phyloP scores from a whole-genome alignment of 2,113 vertebrate genomes.

The human (Homo sapiens) region DNA sequence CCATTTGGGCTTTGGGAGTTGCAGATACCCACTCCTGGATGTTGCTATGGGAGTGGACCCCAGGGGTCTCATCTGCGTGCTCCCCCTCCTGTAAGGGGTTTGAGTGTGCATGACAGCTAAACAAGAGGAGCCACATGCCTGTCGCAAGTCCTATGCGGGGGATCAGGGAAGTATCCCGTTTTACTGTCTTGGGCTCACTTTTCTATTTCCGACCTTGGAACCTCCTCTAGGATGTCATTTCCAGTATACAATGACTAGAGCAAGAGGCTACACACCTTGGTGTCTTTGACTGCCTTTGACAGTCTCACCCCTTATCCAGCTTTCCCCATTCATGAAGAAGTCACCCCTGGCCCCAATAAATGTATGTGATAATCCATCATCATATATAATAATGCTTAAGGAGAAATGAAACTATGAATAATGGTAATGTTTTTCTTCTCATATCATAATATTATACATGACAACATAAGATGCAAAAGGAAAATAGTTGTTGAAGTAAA shows the following conservation, averaged over 20 bases:
- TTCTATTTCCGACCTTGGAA: not conserved
- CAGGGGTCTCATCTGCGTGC: too few species aligned
- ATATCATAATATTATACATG: not conserved
- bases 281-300: not conserved
- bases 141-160: too few species aligned
- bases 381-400: not conserved
- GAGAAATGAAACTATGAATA: not conserved
- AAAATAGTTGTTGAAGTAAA: not conserved
- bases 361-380: not conserved
- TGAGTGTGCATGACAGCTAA: too few species aligned
- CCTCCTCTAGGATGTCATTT: not conserved
- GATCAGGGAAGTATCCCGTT: too few species aligned
- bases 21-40: too few species aligned
- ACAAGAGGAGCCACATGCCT: too few species aligned
- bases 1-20: too few species aligned
- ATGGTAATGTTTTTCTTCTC: not conserved
- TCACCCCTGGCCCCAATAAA: not conserved
- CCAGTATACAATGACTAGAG: not conserved
- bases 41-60: too few species aligned
- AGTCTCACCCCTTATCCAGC: not conserved
- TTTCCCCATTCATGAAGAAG: not conserved
- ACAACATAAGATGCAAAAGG: not conserved
- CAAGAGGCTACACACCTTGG: not conserved
- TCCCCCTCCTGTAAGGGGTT: too few species aligned
- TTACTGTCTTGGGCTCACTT: not conserved